Percentiles rank a stretch among this genome's conserved stretches.
phyloP scores from a whole-genome alignment of 2,888 invertebrate genomes.

The Lasioglossum malachurum region DNA sequence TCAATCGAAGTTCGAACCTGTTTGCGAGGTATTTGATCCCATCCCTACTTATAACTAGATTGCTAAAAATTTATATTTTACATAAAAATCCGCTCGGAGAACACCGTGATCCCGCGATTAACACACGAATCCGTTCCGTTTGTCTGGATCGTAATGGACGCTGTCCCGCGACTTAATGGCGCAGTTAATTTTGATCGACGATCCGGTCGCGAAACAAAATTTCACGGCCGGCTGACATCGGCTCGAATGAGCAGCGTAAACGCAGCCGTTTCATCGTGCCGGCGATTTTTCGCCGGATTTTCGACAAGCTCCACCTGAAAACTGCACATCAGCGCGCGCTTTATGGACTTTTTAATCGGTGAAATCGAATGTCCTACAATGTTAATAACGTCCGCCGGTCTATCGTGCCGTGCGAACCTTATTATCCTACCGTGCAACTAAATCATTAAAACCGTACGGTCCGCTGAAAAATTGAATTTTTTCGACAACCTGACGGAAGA shows the following conservation, averaged over 20 bases:
- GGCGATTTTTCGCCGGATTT: not conserved
- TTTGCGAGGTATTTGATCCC: no score
- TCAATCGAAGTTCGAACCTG: no score
- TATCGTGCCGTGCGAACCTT: not conserved
- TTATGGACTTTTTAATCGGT: not conserved
- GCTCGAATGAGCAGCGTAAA: constrained; percentile 31
- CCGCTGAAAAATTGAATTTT: not conserved
- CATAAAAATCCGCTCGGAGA: not conserved
- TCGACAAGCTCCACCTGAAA: not conserved
- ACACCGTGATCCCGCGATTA: constrained; percentile 33
- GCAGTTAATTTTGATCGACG: constrained; percentile 51
- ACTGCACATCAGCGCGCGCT: not conserved
- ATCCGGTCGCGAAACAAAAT: constrained; percentile 27
- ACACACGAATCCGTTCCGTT: constrained; percentile 23
- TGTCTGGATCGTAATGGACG: constrained; percentile 12
- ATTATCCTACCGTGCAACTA: not conserved
- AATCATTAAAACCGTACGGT: not conserved
- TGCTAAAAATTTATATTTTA: not conserved
- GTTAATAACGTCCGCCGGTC: not conserved
- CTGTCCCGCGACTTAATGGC: constrained; percentile 26
- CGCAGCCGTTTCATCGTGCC: not conserved
- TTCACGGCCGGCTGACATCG: constrained; percentile 28
- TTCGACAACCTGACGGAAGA: not conserved
- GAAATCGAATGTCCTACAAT: not conserved
- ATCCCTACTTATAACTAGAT: no score